Conservation (phyloP, 2,888 invertebrate genomes). For the Thymelicus sylvestris region DNA sequence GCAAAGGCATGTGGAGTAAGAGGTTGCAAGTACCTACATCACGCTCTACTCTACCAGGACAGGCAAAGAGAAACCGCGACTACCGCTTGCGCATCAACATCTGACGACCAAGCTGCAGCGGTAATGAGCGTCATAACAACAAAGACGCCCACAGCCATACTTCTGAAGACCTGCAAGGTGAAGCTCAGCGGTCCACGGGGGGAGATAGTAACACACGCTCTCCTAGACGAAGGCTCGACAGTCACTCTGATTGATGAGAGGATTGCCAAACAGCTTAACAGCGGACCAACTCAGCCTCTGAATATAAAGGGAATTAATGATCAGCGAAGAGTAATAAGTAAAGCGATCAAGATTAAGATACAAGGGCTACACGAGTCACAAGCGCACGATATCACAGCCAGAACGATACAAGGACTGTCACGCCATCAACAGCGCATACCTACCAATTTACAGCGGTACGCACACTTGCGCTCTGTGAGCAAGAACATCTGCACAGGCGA, state of each 20-base stretch:
- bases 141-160: neutral
- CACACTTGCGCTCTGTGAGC: neutral
- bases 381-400: too few relatives aligned
- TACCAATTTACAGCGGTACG: neutral
- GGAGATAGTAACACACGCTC: slow-evolving; percentile 19
- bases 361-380: too few relatives aligned
- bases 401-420: too few relatives aligned
- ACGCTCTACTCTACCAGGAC: neutral
- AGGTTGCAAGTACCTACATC: neutral
- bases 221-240: slow-evolving; percentile 40
- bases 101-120: too few relatives aligned
- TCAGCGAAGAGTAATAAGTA: too few relatives aligned
- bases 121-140: neutral
- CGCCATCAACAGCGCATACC: too few relatives aligned
- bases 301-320: slow-evolving; percentile 1
- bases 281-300: neutral
- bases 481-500: neutral
- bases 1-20: neutral
- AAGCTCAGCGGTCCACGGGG: slow-evolving; percentile 32
- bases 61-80: too few relatives aligned
- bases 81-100: neutral
- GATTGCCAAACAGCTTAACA: neutral
- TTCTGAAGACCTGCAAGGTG: neutral
- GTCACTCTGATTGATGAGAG: slow-evolving; percentile 34
- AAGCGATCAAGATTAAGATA: too few relatives aligned